phyloP scores from a whole-genome alignment of 2,888 invertebrate genomes.

The Noctua pronuba region DNA sequence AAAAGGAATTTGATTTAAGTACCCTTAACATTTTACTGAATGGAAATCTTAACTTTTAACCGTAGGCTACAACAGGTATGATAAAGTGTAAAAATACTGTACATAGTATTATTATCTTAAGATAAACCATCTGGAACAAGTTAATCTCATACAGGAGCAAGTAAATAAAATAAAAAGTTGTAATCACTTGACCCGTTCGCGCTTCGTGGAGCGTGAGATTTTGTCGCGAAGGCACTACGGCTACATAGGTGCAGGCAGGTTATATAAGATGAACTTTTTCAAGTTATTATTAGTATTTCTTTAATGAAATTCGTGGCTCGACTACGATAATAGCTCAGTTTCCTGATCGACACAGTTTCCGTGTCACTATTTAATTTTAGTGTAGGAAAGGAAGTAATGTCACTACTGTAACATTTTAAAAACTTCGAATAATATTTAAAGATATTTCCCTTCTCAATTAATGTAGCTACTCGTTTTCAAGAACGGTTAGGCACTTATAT shows the following conservation, averaged over 20 bases:
- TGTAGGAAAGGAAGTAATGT: background rate
- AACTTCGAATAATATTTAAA: background rate
- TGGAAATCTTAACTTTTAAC: background rate
- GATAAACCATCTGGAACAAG: background rate
- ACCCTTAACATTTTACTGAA: background rate
- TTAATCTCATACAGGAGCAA: background rate
- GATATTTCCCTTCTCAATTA: background rate
- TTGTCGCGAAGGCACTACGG: background rate
- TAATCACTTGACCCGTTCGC: slow-evolving; percentile 19
- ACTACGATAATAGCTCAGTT: background rate
- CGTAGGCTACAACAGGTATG: background rate
- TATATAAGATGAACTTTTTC: background rate
- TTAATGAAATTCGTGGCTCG: background rate
- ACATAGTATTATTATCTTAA: background rate
- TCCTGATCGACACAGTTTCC: background rate
- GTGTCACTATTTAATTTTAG: background rate
- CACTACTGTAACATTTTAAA: background rate
- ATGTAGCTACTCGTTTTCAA: slow-evolving; percentile 23
- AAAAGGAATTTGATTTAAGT: background rate
- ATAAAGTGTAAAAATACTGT: background rate
- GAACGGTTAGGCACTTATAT: slow-evolving; percentile 25
- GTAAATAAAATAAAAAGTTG: slow-evolving; percentile 1
- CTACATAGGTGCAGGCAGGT: background rate
- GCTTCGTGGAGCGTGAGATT: slow-evolving; percentile 25
- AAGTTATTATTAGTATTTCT: background rate